phyloP scores from a whole-genome alignment of 2,113 vertebrate genomes.

The Deroptyus accipitrinus region DNA sequence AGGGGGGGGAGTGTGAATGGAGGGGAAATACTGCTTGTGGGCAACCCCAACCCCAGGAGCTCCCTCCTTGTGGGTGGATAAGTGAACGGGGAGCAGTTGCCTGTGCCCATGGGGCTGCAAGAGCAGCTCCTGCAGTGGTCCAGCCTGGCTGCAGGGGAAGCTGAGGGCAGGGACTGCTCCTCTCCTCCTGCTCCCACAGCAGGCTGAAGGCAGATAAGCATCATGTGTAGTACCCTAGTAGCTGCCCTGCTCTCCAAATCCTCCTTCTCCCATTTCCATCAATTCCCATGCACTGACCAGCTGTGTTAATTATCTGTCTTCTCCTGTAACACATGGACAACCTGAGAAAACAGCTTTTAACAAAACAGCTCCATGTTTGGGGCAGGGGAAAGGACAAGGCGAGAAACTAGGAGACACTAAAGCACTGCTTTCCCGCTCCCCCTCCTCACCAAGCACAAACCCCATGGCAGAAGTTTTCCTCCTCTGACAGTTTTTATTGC shows the following conservation, averaged over 20 bases:
- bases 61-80: not conserved
- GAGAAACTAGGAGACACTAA: not conserved
- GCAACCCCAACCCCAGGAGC: not conserved
- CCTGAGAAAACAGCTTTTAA: not conserved
- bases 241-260: not conserved
- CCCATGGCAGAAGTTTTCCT: not conserved
- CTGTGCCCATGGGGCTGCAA: not conserved
- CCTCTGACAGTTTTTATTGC: not conserved
- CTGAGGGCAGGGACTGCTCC: not conserved
- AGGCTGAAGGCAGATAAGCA: not conserved
- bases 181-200: not conserved
- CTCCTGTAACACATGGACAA: not conserved
- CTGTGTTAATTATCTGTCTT: not conserved
- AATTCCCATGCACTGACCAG: not conserved
- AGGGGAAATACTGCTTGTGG: not conserved
- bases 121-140: not conserved
- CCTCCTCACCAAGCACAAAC: not conserved
- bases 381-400: not conserved
- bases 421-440: not conserved
- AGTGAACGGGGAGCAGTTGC: not conserved
- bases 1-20: not conserved
- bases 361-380: not conserved
- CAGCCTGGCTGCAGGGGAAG: not conserved
- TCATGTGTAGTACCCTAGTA: rapidly evolving
- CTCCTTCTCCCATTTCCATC: not conserved